Conservation (phyloP, 2,797 vertebrate species). For the Hapalemur alaotrensis region DNA sequence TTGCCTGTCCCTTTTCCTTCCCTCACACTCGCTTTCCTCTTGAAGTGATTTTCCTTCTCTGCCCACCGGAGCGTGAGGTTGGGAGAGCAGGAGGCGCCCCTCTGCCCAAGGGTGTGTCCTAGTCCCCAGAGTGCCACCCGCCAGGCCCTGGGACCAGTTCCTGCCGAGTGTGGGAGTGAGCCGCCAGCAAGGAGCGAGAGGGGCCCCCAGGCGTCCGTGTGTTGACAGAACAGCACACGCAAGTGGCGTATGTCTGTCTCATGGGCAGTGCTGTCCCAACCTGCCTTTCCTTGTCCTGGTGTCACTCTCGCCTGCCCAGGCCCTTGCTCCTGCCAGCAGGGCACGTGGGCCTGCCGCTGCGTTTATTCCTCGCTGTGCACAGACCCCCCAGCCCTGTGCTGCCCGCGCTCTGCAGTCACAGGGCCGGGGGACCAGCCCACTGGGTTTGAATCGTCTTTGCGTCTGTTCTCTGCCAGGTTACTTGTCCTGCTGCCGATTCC, state of each 20-base stretch:
- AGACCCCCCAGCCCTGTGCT: too few relatives aligned
- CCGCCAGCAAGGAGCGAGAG: not conserved
- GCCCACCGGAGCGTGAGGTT: too few relatives aligned
- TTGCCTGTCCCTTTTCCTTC: not conserved
- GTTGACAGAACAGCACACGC: not conserved
- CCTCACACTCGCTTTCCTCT: not conserved
- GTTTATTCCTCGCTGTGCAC: not conserved
- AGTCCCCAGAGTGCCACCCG: not conserved
- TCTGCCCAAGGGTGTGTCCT: not conserved
- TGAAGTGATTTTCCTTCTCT: not conserved
- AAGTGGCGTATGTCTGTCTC: not conserved
- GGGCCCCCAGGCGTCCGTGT: not conserved
- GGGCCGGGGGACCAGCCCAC: too few relatives aligned
- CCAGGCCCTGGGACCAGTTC: too few relatives aligned
- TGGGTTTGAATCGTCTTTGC: not conserved
- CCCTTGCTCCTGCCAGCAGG: rapidly evolving
- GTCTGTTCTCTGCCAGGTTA: constrained; percentile 88
- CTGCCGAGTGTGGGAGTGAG: not conserved
- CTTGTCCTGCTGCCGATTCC: constrained; percentile 98
- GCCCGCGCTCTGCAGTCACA: not conserved
- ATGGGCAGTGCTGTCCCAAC: not conserved
- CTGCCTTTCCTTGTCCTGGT: not conserved
- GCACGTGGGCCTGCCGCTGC: rapidly evolving
- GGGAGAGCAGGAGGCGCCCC: not conserved
- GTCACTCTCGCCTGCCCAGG: not conserved